A percentile compares a stretch with the other conserved stretches of the same genome.
These are phyloP conservation scores for Eleginops maclovinus DNA, from an alignment of 2,113 vertebrate genomes.

Conservation along the genomic window DNA sequence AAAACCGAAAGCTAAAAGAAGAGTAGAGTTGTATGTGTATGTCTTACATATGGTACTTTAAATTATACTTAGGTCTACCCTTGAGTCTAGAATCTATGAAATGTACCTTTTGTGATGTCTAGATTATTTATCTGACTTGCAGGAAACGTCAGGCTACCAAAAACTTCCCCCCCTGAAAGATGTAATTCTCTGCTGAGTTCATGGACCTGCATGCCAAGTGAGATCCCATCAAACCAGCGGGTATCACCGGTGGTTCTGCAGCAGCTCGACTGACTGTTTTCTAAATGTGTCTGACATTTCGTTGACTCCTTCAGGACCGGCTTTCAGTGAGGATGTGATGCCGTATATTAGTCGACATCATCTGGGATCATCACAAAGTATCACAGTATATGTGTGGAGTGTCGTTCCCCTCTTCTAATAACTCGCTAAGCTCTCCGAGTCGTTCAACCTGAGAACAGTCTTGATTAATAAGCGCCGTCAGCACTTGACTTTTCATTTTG, in stretches of 20 bases:
- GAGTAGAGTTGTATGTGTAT: neutral
- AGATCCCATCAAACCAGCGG: neutral
- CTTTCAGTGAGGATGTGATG: conserved; percentile 1
- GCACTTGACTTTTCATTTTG: conserved; percentile 6
- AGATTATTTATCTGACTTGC: no score
- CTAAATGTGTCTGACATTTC: conserved; percentile 2
- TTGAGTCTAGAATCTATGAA: no score
- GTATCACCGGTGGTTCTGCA: neutral
- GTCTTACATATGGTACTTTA: no score
- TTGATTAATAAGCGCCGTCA: conserved; percentile 45
- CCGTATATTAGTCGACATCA: conserved; percentile 40
- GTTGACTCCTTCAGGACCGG: neutral
- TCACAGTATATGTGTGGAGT: conserved; percentile 5
- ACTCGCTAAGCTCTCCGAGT: conserved; percentile 36
- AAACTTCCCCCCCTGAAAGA: neutral
- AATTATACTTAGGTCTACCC: no score
- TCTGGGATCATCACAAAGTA: conserved; percentile 36
- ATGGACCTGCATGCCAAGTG: neutral
- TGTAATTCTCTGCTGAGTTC: no score
- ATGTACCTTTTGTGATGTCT: no score
- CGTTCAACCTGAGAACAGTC: conserved; percentile 42
- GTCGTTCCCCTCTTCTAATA: conserved; percentile 37
- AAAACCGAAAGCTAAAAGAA: no score
- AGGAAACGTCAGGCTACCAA: no score
- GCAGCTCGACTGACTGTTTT: neutral